Base-by-base conservation (phyloP, 2,797 vertebrate species). In the Natrix natrix region DNA sequence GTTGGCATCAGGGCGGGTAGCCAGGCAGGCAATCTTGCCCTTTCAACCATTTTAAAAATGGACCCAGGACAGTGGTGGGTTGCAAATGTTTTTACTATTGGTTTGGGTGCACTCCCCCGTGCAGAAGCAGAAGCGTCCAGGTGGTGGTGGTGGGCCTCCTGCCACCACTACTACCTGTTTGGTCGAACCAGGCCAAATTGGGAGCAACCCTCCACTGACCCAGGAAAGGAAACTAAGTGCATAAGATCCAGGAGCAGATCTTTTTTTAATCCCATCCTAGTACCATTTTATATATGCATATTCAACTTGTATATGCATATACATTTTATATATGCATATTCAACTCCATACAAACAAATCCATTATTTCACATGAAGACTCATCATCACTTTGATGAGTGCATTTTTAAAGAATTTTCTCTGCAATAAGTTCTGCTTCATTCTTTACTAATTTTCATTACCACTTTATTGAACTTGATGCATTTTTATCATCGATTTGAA, bases 151-250 rank as follows among this genome's bases (percentile, higher is more conserved):
- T 2, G 55, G 13, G 55, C 55, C 13, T 56, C 55, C 55, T 4
- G 13, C 55, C 3, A 14, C 3, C 55, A 4, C 13, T 4, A 0
- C 56, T 16, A 56, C 56, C 4, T 0, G 56, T 56, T 56, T 0
- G 2, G 11, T 2, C 55, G 48, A 48, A 48, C 48, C 48, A 48
- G 48, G 48, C 48, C 48, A 48, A 48, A 48, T 4, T 48, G 48
- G 48, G 48, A 48, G 0, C 2, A 55, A 55, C 12, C 55, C 55
- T 13, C 12, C 55, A 55, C 12, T 55, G 55, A 55, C 48, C 48
- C 48, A 90, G 89, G 6, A 56, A 55, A 5, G 28, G 66, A 61
- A 69, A 22, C 17, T 5, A 52, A 63, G 8, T 17, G 16, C 28
- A 69, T n/a, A 57, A 55, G n/a, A 8, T n/a, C 7, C 12, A 48